phyloP scores from a whole-genome alignment of 2,113 vertebrate species.

The Orcinus orca region DNA sequence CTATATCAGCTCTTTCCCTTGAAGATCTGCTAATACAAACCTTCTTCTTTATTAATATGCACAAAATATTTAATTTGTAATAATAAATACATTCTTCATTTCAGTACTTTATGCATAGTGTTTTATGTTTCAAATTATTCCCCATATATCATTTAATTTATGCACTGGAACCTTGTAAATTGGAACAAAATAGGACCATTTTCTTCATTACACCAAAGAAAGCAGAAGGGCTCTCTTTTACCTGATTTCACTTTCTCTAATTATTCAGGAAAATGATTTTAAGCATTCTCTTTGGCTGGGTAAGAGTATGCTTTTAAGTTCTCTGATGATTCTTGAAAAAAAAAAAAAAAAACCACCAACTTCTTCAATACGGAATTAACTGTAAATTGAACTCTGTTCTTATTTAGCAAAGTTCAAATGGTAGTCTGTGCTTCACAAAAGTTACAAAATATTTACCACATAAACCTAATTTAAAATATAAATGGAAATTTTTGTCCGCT shows the following conservation, averaged over 20 bases:
- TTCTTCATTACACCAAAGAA: neutral
- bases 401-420: neutral
- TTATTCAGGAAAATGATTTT: slow-evolving; percentile 17
- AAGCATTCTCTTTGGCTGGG: neutral
- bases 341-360: neutral
- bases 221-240: neutral
- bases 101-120: neutral
- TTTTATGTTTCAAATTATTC: neutral
- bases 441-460: neutral
- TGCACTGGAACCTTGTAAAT: neutral
- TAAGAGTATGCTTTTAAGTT: neutral
- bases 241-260: neutral
- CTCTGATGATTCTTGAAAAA: neutral
- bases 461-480: neutral
- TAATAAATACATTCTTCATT: neutral
- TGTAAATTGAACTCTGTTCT: neutral
- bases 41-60: neutral
- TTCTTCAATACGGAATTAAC: neutral
- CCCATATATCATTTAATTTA: neutral
- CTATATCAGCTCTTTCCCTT: neutral
- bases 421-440: neutral
- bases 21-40: neutral
- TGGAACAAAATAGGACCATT: neutral
- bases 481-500: neutral
- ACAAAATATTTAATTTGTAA: neutral